These are phyloP conservation scores for Cephus runcator DNA, from an alignment of 2,888 invertebrate genomes.

Conservation along the genomic window DNA sequence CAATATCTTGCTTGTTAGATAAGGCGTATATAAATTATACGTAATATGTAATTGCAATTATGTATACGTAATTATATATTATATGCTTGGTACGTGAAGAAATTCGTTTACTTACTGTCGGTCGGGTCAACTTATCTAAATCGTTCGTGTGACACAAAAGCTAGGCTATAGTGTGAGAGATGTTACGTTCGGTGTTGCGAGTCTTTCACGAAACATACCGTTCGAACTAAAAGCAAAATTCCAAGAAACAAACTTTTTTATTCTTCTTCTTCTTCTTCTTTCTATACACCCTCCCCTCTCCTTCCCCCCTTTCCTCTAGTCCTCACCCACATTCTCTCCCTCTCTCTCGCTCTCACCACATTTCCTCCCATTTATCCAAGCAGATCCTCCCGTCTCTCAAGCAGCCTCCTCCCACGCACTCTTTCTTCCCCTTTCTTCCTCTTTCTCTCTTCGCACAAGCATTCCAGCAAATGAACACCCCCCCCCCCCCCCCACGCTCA, in stretches of 20 bases:
- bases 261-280: background rate
- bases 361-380: too few species aligned
- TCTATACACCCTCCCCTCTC: conserved; percentile 33
- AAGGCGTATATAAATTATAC: conserved; percentile 35
- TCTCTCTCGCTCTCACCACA: too few species aligned
- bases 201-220: conserved; percentile 27
- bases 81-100: conserved; percentile 55
- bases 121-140: conserved; percentile 59
- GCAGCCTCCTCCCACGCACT: too few species aligned
- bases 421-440: background rate
- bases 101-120: conserved; percentile 63
- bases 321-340: background rate
- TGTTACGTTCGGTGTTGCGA: conserved; percentile 48
- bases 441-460: conserved; percentile 20
- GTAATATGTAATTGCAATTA: conserved; percentile 29
- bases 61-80: conserved; percentile 35
- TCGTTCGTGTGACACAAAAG: conserved; percentile 59
- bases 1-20: conserved; percentile 43
- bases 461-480: background rate
- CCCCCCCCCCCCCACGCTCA: background rate
- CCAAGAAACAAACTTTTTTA: conserved; percentile 7
- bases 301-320: conserved; percentile 1
- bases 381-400: too few species aligned
- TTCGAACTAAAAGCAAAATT: conserved; percentile 29
- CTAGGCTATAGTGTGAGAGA: conserved; percentile 49